Percentiles rank a stretch among this genome's conserved stretches.
phyloP scores from a whole-genome alignment of 1,140 invertebrate genomes.

The Drosophila persimilis region DNA sequence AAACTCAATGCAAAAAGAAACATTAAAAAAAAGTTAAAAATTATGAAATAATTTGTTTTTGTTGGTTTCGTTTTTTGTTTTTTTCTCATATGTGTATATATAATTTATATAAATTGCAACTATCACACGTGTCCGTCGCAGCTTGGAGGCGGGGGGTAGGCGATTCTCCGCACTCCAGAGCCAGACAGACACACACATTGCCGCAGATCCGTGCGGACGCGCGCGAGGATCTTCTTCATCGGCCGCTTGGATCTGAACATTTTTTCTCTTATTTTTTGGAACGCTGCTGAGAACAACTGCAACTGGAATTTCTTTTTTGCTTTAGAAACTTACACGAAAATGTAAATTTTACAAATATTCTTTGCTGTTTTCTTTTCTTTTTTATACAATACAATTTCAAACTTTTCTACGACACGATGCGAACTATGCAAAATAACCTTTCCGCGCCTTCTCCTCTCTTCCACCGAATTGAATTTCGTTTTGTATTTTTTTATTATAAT shows the following conservation, averaged over 20 bases:
- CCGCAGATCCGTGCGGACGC: constrained; percentile 53
- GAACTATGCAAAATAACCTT: constrained; percentile 57
- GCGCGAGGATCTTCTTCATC: constrained; percentile 53
- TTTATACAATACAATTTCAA: constrained; percentile 72
- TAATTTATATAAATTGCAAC: constrained; percentile 81
- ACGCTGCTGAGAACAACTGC: constrained; percentile 77
- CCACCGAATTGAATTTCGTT: constrained; percentile 26
- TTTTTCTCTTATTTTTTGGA: constrained; percentile 47
- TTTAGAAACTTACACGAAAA: constrained; percentile 52
- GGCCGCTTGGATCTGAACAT: constrained; percentile 58
- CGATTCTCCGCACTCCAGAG: constrained; percentile 19
- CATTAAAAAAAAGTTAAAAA: constrained; percentile 43
- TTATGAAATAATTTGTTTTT: constrained; percentile 62
- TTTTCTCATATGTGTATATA: constrained; percentile 67
- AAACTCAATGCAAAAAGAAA: constrained; percentile 48
- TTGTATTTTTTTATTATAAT: constrained; percentile 6
- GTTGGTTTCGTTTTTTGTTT: constrained; percentile 44
- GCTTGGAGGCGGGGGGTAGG: constrained; percentile 18
- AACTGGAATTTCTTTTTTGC: constrained; percentile 67
- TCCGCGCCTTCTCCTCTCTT: constrained; percentile 44
- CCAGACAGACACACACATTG: constrained; percentile 72
- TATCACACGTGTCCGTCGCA: constrained; percentile 74
- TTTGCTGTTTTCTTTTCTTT: constrained; percentile 32
- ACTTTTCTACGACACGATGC: constrained; percentile 67
- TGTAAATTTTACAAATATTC: constrained; percentile 59